Conservation (phyloP, 1,140 invertebrate species). For the Lordiphosa collinella region DNA sequence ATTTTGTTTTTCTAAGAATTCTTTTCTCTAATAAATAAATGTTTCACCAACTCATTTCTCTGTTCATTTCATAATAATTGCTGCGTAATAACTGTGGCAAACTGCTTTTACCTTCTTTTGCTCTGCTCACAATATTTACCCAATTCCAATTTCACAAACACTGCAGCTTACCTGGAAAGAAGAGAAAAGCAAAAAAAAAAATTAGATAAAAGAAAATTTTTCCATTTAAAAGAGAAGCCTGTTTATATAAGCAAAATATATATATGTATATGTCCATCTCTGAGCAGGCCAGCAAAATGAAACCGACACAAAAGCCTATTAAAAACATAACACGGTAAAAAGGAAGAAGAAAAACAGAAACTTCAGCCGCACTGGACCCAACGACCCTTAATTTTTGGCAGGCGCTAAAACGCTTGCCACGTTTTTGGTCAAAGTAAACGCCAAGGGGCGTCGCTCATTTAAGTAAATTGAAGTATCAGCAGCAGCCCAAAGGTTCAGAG, state of each 20-base stretch:
- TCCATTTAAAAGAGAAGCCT: constrained; percentile 18
- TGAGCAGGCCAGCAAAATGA: constrained; percentile 31
- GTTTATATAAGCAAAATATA: constrained; percentile 42
- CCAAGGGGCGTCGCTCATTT: constrained; percentile 26
- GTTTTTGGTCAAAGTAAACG: constrained; percentile 22
- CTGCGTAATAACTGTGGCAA: constrained; percentile 1
- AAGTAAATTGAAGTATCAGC: constrained; percentile 27
- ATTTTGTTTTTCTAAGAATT: too few species aligned
- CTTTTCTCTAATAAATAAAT: too few species aligned
- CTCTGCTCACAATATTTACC: background rate
- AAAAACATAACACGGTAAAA: constrained; percentile 28
- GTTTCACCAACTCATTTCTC: background rate
- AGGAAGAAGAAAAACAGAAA: constrained; percentile 19
- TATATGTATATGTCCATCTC: constrained; percentile 10
- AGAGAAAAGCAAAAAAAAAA: constrained; percentile 23
- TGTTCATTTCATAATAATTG: background rate
- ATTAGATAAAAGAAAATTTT: constrained; percentile 38
- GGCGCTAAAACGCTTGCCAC: constrained; percentile 47
- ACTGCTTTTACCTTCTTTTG: background rate
- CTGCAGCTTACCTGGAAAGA: constrained; percentile 49
- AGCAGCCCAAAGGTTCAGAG: constrained; percentile 2
- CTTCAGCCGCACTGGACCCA: constrained; percentile 6
- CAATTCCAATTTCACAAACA: constrained; percentile 9
- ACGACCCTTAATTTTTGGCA: constrained; percentile 36
- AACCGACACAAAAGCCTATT: constrained; percentile 61